A percentile compares a stretch with the other conserved stretches of the same genome.
Evolutionary conservation across 2,888 invertebrate genomes (phyloP).

Genomic region (Autographa gamma): DNA sequence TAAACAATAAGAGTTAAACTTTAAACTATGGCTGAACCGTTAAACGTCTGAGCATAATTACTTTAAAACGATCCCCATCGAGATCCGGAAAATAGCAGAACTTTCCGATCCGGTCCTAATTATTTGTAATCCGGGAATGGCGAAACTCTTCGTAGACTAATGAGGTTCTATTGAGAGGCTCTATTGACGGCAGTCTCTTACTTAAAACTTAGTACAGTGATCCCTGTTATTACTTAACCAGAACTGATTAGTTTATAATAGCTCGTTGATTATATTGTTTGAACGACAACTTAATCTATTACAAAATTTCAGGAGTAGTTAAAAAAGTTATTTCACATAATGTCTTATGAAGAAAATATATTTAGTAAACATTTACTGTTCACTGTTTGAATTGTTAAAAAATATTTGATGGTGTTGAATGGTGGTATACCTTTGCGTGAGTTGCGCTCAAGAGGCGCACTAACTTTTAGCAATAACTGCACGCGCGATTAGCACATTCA

Average conservation of each 20-base stretch:
- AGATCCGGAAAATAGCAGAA: not conserved
- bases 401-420: no score
- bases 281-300: not conserved
- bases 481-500: no score
- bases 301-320: no score
- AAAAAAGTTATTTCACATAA: no score
- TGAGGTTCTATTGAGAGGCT: not conserved
- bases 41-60: not conserved
- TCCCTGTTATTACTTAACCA: not conserved
- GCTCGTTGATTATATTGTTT: not conserved
- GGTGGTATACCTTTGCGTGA: no score
- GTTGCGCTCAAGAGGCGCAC: no score
- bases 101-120: slow-evolving; percentile 3
- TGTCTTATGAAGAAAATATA: no score
- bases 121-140: slow-evolving; percentile 4
- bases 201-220: not conserved
- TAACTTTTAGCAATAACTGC: no score
- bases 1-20: not conserved
- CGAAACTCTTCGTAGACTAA: slow-evolving; percentile 2
- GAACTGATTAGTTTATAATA: not conserved
- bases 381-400: no score
- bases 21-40: not conserved
- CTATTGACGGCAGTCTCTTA: not conserved
- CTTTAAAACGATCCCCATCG: not conserved
- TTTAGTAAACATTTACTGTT: no score